Percentiles rank a stretch among this genome's conserved stretches.
Evolutionary conservation across 2,113 vertebrate genomes (phyloP).

Genomic region (Benthochromis sp.): DNA sequence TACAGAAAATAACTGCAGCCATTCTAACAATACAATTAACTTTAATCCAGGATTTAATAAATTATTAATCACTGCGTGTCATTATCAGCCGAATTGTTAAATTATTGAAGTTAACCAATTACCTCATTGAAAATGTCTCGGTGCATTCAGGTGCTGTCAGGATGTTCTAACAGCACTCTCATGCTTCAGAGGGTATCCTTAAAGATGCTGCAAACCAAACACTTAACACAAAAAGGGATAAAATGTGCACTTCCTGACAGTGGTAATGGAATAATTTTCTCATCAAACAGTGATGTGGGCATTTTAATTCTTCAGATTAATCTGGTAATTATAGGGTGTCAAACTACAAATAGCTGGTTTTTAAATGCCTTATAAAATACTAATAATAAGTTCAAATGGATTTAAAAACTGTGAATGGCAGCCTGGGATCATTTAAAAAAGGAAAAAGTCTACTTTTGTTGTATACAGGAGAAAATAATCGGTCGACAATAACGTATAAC

Average conservation of each 20-base stretch:
- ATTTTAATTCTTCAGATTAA: background rate
- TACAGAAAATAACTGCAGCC: background rate
- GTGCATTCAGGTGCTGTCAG: background rate
- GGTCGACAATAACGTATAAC: background rate
- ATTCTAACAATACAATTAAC: background rate
- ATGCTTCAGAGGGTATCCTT: background rate
- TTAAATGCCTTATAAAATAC: background rate
- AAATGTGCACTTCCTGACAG: background rate
- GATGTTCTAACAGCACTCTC: background rate
- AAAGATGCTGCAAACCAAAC: background rate
- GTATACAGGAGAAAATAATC: background rate
- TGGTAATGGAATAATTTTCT: background rate
- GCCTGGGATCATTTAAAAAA: background rate
- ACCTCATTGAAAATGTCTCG: background rate
- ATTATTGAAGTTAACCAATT: background rate
- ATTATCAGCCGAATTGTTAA: background rate
- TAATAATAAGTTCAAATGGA: background rate
- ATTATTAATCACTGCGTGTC: background rate
- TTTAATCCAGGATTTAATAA: background rate
- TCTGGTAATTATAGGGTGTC: background rate
- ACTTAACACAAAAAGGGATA: background rate
- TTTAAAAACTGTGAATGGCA: background rate
- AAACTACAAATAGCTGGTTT: background rate
- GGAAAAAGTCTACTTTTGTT: background rate
- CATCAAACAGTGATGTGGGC: background rate